Percentiles rank a stretch among this genome's conserved stretches.
Conservation (phyloP, 2,888 invertebrate species). For the Mimumesa dahlbomi region DNA sequence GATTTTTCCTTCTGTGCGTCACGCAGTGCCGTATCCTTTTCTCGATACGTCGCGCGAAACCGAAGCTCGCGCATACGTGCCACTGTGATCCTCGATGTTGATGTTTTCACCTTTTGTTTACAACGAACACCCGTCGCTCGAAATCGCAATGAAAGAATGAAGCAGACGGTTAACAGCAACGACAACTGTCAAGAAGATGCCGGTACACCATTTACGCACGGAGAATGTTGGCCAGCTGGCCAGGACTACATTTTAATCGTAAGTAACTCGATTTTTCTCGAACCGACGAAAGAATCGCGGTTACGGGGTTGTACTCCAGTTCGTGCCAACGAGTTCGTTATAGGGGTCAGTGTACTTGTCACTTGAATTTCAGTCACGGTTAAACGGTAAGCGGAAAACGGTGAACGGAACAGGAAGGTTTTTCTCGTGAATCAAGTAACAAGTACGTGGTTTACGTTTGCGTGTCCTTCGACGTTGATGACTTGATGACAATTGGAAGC, state of each 20-base stretch:
- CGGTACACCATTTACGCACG: slow-evolving; percentile 44
- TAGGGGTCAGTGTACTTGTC: slow-evolving; percentile 34
- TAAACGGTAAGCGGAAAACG: neutral
- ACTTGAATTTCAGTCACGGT: slow-evolving; percentile 9
- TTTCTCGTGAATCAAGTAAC: too few relatives aligned
- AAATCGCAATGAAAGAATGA: slow-evolving; percentile 43
- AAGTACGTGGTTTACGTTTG: too few relatives aligned
- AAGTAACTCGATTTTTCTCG: slow-evolving; percentile 31
- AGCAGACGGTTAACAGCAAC: slow-evolving; percentile 19
- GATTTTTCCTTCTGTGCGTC: neutral
- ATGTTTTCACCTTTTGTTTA: slow-evolving; percentile 1
- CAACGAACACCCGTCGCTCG: neutral
- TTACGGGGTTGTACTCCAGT: neutral
- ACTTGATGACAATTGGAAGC: too few relatives aligned
- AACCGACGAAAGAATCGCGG: neutral
- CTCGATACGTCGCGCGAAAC: neutral
- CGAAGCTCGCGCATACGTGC: neutral
- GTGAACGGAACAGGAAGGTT: neutral
- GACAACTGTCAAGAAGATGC: slow-evolving; percentile 50
- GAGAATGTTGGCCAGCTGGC: slow-evolving; percentile 38
- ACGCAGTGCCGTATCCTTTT: neutral
- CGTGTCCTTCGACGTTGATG: too few relatives aligned
- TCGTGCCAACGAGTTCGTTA: neutral
- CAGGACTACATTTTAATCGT: slow-evolving; percentile 48
- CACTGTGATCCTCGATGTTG: neutral